Conservation (phyloP, 1,140 invertebrate species). For the Orchestia grillus region DNA sequence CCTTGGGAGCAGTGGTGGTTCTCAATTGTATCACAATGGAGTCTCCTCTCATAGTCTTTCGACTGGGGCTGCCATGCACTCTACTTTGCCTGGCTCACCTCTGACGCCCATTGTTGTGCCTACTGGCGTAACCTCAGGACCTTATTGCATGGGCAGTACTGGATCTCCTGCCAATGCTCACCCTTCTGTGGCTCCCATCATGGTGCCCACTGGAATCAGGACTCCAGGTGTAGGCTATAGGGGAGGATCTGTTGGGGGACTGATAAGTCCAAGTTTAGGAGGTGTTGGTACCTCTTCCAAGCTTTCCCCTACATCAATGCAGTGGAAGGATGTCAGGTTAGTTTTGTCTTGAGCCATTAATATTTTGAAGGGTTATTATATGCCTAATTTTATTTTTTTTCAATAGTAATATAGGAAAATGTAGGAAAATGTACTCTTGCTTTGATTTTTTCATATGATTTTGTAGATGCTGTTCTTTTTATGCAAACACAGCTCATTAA, state of each 20-base stretch:
- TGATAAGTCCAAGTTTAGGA: not conserved
- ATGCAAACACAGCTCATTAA: too few species aligned
- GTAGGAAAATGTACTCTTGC: too few species aligned
- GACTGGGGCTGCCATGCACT: not conserved
- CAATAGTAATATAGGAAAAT: too few species aligned
- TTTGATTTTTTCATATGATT: too few species aligned
- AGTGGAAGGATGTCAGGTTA: conserved; percentile 37
- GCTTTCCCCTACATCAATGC: not conserved
- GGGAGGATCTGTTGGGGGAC: not conserved
- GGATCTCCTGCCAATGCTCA: not conserved
- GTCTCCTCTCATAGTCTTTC: not conserved
- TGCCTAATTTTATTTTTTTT: too few species aligned
- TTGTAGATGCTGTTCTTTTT: too few species aligned
- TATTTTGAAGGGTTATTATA: too few species aligned
- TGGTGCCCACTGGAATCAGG: conserved; percentile 37
- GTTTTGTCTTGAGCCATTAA: not conserved
- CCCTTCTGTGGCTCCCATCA: not conserved
- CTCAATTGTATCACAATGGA: conserved; percentile 19
- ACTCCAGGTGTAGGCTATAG: not conserved
- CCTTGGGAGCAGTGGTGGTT: not conserved
- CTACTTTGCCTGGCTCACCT: conserved; percentile 6
- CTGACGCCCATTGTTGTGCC: conserved; percentile 17
- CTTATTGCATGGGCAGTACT: not conserved
- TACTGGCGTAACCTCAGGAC: not conserved
- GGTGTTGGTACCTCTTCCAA: not conserved